Evolutionary conservation across 2,113 vertebrate genomes (phyloP).

Genomic region (Oncorhynchus gorbuscha): DNA sequence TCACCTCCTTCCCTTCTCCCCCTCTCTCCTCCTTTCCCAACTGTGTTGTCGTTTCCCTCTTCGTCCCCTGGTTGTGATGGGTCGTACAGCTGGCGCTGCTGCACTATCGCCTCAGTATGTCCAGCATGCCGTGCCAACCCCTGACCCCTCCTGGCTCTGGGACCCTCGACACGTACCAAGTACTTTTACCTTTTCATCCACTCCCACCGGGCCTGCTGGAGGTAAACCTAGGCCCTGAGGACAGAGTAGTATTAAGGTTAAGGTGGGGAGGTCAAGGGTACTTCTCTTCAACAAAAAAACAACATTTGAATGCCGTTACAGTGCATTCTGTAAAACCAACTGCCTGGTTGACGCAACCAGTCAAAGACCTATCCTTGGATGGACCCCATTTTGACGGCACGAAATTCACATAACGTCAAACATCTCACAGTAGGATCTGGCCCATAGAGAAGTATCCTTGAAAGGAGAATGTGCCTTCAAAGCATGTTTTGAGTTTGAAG

Average conservation of each 20-base stretch:
- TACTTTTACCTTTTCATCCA: constrained; percentile 86
- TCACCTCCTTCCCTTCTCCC: constrained; percentile 31
- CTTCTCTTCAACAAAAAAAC: constrained; percentile 38
- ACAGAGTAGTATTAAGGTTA: constrained; percentile 12
- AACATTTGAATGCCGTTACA: background rate
- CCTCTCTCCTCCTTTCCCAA: constrained; percentile 10
- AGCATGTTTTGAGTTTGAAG: constrained; percentile 33
- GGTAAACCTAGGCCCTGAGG: constrained; percentile 51
- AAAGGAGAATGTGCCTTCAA: constrained; percentile 17
- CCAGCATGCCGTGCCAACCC: constrained; percentile 89
- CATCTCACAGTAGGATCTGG: background rate
- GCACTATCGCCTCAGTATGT: constrained; percentile 96
- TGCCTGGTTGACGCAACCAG: too few species aligned
- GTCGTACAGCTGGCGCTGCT: constrained; percentile 97
- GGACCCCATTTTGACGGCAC: background rate
- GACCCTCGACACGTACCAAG: constrained; percentile 97
- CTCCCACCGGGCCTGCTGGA: constrained; percentile 68
- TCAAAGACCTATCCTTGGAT: too few species aligned
- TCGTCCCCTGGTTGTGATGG: constrained; percentile 66
- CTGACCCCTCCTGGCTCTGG: constrained; percentile 88
- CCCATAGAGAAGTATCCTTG: constrained; percentile 58
- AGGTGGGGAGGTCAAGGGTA: constrained; percentile 46
- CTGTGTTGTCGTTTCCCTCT: constrained; percentile 46
- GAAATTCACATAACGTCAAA: background rate
- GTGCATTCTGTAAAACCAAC: background rate